Evolutionary conservation across 2,113 vertebrate species (phyloP).

Genomic region (Microcebus griseorufus): DNA sequence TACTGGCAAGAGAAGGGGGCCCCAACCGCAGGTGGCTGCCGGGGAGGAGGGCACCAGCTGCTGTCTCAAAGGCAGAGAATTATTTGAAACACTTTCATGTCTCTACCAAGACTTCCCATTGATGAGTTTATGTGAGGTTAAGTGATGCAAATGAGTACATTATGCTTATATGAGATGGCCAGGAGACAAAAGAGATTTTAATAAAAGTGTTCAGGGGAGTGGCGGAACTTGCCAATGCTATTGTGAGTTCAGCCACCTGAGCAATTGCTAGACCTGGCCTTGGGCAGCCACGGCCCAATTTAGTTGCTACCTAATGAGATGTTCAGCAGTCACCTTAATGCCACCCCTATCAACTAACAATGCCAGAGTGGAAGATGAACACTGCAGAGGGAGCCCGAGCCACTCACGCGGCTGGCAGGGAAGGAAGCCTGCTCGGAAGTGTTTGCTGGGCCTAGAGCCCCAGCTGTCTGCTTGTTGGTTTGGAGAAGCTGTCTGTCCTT

Average conservation of each 20-base stretch:
- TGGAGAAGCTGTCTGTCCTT: neutral
- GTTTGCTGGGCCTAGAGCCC: neutral
- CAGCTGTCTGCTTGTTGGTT: neutral
- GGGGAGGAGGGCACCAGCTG: neutral
- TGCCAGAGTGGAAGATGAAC: neutral
- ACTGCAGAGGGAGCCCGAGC: neutral
- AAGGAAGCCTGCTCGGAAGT: neutral
- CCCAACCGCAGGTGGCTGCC: neutral
- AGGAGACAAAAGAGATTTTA: neutral
- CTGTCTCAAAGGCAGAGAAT: neutral
- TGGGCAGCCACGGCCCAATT: neutral
- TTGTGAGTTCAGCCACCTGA: neutral
- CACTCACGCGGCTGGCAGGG: accelerated
- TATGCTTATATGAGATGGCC: neutral
- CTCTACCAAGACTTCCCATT: neutral
- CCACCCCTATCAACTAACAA: neutral
- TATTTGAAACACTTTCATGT: neutral
- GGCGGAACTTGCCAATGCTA: neutral
- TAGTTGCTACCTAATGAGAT: neutral
- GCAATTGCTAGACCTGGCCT: neutral
- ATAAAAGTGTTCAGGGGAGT: neutral
- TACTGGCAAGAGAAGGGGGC: neutral
- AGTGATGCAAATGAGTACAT: neutral
- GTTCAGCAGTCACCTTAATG: neutral
- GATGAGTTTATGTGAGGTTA: slow-evolving; percentile 36